A percentile compares a stretch with the other conserved stretches of the same genome.
phyloP scores from a whole-genome alignment of 53 echinoderm and acorn worm species.

The Stichopus horrens region DNA sequence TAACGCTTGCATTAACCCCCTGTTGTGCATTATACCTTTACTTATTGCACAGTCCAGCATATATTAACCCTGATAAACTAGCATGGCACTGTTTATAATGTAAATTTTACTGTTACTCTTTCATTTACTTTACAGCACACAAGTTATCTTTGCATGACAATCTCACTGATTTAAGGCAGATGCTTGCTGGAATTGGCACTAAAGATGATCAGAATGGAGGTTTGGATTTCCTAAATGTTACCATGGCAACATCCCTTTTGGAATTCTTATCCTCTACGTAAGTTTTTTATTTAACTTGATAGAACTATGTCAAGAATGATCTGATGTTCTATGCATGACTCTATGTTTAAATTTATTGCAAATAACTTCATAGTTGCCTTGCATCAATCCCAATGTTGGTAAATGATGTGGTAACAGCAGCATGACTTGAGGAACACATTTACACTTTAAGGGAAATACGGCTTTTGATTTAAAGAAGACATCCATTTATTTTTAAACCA shows the following conservation, averaged over 20 bases:
- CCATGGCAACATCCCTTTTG: slow-evolving; percentile 62
- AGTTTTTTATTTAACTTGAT: background rate
- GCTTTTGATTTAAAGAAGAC: no score
- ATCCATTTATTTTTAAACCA: no score
- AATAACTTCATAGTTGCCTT: no score
- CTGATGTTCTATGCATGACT: no score
- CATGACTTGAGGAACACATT: no score
- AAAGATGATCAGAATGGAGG: slow-evolving; percentile 71
- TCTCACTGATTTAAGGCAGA: slow-evolving; percentile 64
- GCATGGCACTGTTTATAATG: no score
- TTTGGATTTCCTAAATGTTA: slow-evolving; percentile 86
- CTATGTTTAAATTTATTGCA: no score
- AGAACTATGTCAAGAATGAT: no score
- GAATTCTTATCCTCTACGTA: slow-evolving; percentile 42
- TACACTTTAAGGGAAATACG: no score
- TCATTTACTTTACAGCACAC: slow-evolving; percentile 49
- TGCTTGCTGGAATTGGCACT: slow-evolving; percentile 82
- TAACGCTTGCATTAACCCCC: background rate
- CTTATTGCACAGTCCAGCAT: background rate
- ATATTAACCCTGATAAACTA: background rate
- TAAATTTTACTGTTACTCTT: background rate
- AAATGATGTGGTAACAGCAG: no score
- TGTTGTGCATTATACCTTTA: background rate
- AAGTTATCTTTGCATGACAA: slow-evolving; percentile 72
- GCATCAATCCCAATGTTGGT: no score